A percentile compares a stretch with the other conserved stretches of the same genome.
Conservation (phyloP, 1,140 invertebrate species). For the Mya arenaria region DNA sequence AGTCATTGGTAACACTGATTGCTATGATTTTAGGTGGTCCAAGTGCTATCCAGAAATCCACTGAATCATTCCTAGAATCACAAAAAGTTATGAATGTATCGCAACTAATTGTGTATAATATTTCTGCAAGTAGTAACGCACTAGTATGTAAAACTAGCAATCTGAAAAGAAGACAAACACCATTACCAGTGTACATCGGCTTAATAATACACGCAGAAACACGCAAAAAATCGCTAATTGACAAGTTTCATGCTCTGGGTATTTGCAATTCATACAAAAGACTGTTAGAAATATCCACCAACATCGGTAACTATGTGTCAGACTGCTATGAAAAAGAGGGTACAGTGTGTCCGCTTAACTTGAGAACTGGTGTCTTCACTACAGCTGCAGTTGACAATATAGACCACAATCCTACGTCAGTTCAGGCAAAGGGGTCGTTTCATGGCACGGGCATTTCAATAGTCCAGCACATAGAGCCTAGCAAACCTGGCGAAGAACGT, state of each 20-base stretch:
- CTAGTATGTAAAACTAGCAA: conserved; percentile 45
- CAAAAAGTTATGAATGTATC: no score
- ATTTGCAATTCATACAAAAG: conserved; percentile 56
- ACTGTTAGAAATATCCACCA: conserved; percentile 49
- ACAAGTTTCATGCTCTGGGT: conserved; percentile 55
- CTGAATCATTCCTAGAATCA: conserved; percentile 34
- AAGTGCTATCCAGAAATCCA: conserved; percentile 27
- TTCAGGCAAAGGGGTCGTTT: conserved; percentile 57
- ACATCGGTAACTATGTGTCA: conserved; percentile 28
- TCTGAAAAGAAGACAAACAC: conserved; percentile 55
- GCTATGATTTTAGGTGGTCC: no score
- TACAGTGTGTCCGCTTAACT: conserved; percentile 44
- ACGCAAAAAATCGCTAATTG: conserved; percentile 55
- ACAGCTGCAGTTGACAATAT: conserved; percentile 61
- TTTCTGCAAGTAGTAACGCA: conserved; percentile 55
- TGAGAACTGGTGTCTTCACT: conserved; percentile 48
- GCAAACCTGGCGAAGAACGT: conserved; percentile 1
- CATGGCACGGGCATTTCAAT: conserved; percentile 65
- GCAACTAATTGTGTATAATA: no score
- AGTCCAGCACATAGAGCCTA: conserved; percentile 55
- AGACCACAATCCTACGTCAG: conserved; percentile 64
- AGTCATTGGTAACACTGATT: conserved; percentile 50
- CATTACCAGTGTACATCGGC: conserved; percentile 59
- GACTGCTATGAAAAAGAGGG: conserved; percentile 27
- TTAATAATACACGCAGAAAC: conserved; percentile 53